phyloP scores from a whole-genome alignment of 2,113 vertebrate genomes.

The Apodemus sylvaticus region DNA sequence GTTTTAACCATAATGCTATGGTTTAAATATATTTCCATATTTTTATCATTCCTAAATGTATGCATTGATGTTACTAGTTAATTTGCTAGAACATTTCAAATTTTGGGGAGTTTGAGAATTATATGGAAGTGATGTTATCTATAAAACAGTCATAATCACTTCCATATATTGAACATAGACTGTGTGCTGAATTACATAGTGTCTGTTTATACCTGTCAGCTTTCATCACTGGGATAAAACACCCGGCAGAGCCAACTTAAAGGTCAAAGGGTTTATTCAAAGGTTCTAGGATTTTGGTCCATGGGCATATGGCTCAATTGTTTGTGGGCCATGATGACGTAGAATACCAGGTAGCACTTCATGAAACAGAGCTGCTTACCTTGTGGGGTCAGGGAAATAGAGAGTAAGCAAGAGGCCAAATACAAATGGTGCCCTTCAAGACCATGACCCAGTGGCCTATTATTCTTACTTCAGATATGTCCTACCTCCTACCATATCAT shows the following conservation, averaged over 20 bases:
- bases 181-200: neutral
- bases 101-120: neutral
- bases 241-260: neutral
- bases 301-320: neutral
- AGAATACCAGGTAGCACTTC: neutral
- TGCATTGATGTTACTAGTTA: constrained; percentile 9
- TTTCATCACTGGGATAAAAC: neutral
- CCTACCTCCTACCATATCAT: neutral
- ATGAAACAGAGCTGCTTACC: neutral
- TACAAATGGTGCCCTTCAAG: neutral
- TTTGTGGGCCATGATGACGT: neutral
- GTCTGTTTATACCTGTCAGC: neutral
- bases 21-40: neutral
- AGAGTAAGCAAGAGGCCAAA: neutral
- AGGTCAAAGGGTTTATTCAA: neutral
- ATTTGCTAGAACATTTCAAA: neutral
- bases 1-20: constrained; percentile 12
- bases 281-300: neutral
- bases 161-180: neutral
- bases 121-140: neutral
- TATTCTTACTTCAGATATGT: neutral
- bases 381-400: neutral
- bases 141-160: neutral
- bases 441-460: neutral
- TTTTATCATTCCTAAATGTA: constrained; percentile 25